Conservation (phyloP, 2,113 vertebrate species). For the Sterna hirundo region DNA sequence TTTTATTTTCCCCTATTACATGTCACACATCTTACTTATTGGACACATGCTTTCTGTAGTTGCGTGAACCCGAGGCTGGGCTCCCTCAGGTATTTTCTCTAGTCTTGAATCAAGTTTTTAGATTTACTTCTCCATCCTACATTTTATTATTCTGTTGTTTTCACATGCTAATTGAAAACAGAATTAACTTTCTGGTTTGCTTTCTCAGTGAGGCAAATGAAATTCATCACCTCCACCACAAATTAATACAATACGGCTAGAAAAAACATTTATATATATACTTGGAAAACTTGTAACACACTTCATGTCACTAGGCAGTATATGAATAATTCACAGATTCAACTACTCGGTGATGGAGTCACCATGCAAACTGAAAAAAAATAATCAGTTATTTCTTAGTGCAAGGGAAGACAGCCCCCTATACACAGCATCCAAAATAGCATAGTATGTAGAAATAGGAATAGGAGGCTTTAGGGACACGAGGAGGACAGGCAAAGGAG, state of each 20-base stretch:
- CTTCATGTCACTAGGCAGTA: not conserved
- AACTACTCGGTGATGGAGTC: not conserved
- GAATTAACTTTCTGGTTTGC: conserved; percentile 36
- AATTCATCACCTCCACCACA: conserved; percentile 19
- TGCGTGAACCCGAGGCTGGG: fast-evolving
- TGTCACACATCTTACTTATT: not conserved
- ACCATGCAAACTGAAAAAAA: not conserved
- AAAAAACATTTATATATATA: not conserved
- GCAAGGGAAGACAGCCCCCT: not conserved
- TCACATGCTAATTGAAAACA: not conserved
- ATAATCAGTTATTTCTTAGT: not conserved
- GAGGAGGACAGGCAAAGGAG: not conserved
- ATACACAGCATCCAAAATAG: not conserved
- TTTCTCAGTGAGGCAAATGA: conserved; percentile 11
- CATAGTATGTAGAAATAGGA: not conserved
- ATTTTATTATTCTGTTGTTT: not conserved
- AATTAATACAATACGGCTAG: not conserved
- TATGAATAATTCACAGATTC: conserved; percentile 42
- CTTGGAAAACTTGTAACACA: not conserved
- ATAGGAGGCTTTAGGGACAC: not conserved
- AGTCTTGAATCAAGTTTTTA: not conserved
- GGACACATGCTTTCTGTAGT: not conserved
- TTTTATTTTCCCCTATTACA: not conserved
- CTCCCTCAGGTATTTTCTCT: not conserved
- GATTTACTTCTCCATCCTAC: not conserved